phyloP scores from a whole-genome alignment of 1,140 invertebrate species.

The Drosophila navojoa region DNA sequence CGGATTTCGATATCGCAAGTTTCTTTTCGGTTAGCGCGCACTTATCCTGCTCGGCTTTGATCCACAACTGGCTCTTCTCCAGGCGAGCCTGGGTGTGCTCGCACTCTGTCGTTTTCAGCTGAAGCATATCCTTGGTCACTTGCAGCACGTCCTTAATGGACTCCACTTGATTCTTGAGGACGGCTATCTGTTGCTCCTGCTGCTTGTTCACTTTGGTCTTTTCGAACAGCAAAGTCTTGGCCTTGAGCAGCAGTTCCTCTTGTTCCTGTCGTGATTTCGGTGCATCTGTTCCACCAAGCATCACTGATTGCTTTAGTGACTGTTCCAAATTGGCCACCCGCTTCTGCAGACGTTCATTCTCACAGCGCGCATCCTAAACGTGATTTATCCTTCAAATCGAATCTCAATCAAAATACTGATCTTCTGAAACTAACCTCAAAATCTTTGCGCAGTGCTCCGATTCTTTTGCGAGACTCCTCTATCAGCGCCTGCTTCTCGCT shows the following conservation, averaged over 20 bases:
- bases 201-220: constrained; percentile 89
- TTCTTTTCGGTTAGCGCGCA: constrained; percentile 88
- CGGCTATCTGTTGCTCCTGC: constrained; percentile 90
- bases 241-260: constrained; percentile 86
- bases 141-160: constrained; percentile 90
- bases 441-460: constrained; percentile 78
- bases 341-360: constrained; percentile 74
- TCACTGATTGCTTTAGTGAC: constrained; percentile 74
- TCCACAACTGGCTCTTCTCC: constrained; percentile 88
- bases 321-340: constrained; percentile 73
- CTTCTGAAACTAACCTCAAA: constrained; percentile 76
- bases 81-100: constrained; percentile 89
- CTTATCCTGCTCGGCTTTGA: constrained; percentile 88
- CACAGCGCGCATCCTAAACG: constrained; percentile 59
- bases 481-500: constrained; percentile 80
- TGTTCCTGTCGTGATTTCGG: constrained; percentile 84
- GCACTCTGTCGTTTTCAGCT: constrained; percentile 90
- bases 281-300: constrained; percentile 73
- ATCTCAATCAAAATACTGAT: not conserved
- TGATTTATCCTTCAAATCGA: not conserved
- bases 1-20: constrained; percentile 87
- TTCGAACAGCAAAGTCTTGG: constrained; percentile 87
- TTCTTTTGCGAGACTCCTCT: constrained; percentile 77
- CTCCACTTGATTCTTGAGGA: constrained; percentile 88
- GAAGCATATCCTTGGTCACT: constrained; percentile 90